Conservation (phyloP, 2,113 vertebrate species). For the Diphyllodes magnificus region DNA sequence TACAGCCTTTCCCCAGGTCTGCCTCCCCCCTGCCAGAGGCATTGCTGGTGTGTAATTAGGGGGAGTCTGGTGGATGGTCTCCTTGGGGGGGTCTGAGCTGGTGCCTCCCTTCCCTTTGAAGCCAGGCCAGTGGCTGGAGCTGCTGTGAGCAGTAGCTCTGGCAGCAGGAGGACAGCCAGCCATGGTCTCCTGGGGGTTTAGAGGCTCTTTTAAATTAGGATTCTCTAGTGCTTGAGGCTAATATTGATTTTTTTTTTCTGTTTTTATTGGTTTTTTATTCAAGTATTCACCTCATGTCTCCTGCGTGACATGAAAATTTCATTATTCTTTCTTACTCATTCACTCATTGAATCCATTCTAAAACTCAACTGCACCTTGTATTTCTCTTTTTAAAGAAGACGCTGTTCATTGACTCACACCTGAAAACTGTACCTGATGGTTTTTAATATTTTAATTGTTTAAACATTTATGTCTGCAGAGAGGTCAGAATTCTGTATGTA, state of each 20-base stretch:
- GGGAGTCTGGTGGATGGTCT: not conserved
- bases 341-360: not conserved
- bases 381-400: not conserved
- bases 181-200: accelerated
- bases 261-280: not conserved
- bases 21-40: not conserved
- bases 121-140: not conserved
- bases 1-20: accelerated
- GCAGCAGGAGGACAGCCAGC: not conserved
- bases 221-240: not conserved
- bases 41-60: accelerated
- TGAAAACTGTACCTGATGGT: not conserved
- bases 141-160: not conserved
- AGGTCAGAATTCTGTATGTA: not conserved
- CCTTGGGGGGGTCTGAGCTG: accelerated
- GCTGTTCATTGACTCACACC: not conserved
- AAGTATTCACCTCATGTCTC: not conserved
- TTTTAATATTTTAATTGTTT: not conserved
- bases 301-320: not conserved
- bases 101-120: not conserved
- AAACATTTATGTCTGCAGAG: not conserved
- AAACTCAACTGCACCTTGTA: not conserved
- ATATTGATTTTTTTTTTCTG: not conserved
- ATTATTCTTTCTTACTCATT: not conserved
- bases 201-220: not conserved